phyloP scores from a whole-genome alignment of 1,140 invertebrate species.

The Ruditapes philippinarum region DNA sequence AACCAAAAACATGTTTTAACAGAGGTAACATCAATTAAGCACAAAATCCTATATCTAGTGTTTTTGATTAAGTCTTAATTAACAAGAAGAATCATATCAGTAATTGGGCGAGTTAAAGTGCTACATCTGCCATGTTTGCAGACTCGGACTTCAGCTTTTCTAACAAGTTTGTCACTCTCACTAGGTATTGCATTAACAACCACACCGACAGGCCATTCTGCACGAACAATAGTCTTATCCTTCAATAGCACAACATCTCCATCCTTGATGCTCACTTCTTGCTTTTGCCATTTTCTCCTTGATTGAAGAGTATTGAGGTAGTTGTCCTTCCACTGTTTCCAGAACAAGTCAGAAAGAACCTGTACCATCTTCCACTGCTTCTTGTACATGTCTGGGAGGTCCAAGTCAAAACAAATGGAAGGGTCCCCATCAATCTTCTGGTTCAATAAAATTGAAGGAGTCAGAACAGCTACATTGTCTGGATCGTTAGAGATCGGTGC shows the following conservation, averaged over 20 bases:
- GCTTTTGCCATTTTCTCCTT: neutral
- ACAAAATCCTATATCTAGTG: too few species aligned
- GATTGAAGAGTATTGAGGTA: neutral
- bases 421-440: neutral
- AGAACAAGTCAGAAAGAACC: neutral
- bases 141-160: neutral
- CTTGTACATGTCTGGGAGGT: neutral
- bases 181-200: too few species aligned
- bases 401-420: neutral
- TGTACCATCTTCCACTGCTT: neutral
- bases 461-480: neutral
- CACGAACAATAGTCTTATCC: neutral
- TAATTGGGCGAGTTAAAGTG: too few species aligned
- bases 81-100: too few species aligned
- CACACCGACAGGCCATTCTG: too few species aligned
- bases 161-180: too few species aligned
- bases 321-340: neutral
- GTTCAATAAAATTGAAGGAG: neutral
- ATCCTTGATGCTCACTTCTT: neutral
- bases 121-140: too few species aligned
- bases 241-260: neutral
- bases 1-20: too few species aligned
- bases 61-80: too few species aligned
- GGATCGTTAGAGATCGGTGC: constrained; percentile 63
- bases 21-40: too few species aligned